phyloP scores from a whole-genome alignment of 2,888 invertebrate genomes.

The Nemapogon koenigi region DNA sequence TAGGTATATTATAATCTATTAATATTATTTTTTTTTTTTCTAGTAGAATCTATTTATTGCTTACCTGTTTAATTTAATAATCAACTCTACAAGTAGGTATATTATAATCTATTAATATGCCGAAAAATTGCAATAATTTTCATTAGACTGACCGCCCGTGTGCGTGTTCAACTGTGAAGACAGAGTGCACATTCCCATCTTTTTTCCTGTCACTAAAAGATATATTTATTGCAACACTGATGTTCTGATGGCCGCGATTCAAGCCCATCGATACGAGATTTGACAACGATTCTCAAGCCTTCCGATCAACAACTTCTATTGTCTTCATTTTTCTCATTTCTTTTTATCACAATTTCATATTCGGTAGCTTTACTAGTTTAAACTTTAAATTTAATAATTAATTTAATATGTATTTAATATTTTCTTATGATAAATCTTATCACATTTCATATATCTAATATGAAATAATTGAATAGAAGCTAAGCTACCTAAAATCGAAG shows the following conservation, averaged over 20 bases:
- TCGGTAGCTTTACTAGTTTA: conserved; percentile 32
- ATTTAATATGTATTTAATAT: too few relatives aligned
- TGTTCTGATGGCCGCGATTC: conserved; percentile 26
- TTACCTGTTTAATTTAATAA: too few relatives aligned
- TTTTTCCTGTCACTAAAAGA: conserved; percentile 41
- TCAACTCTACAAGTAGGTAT: too few relatives aligned
- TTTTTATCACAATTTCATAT: conserved; percentile 37
- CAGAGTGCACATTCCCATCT: conserved; percentile 39
- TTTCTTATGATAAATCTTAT: too few relatives aligned
- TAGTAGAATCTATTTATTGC: too few relatives aligned
- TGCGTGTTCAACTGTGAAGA: conserved; percentile 14
- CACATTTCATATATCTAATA: too few relatives aligned
- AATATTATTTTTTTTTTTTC: too few relatives aligned
- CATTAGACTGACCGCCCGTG: conserved; percentile 1
- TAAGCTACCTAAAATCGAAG: neutral
- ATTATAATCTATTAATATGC: too few relatives aligned
- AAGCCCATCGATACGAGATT: conserved; percentile 37
- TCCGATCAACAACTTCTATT: conserved; percentile 41
- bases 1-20: too few relatives aligned
- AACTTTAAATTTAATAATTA: too few relatives aligned
- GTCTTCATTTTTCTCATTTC: conserved; percentile 24
- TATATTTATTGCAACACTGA: conserved; percentile 55
- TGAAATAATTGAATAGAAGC: neutral
- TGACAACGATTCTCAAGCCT: conserved; percentile 44
- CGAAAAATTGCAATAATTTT: too few relatives aligned